These are phyloP conservation scores for Atherix ibis DNA, from an alignment of 2,888 invertebrate species.

Conservation along the genomic window DNA sequence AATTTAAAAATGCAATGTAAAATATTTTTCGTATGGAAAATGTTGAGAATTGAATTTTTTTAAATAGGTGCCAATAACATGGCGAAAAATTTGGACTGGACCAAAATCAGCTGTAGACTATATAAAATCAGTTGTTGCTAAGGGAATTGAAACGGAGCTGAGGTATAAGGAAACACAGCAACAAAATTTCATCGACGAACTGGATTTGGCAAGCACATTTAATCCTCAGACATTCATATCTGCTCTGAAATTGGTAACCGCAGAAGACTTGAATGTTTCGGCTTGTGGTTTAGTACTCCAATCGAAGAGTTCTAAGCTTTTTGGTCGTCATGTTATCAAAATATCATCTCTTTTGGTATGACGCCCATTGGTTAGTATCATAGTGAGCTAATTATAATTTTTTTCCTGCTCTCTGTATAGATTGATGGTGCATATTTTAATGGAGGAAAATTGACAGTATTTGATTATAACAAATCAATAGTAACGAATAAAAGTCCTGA, in stretches of 20 bases:
- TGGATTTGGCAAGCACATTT: slow-evolving; percentile 24
- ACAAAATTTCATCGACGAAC: slow-evolving; percentile 19
- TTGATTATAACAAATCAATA: slow-evolving; percentile 9
- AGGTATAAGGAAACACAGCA: slow-evolving; percentile 20
- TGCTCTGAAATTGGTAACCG: slow-evolving; percentile 24
- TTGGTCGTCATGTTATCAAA: no score
- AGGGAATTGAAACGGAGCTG: slow-evolving; percentile 22
- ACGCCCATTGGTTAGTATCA: no score
- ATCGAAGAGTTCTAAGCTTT: not conserved
- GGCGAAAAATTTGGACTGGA: slow-evolving; percentile 28
- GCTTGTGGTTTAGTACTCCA: slow-evolving; percentile 21
- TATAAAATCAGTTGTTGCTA: slow-evolving; percentile 23
- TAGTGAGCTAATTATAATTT: not conserved
- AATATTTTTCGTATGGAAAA: not conserved
- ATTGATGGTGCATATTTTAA: slow-evolving; percentile 21
- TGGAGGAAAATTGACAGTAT: slow-evolving; percentile 16
- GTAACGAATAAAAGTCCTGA: slow-evolving; percentile 15
- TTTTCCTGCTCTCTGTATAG: slow-evolving; percentile 12
- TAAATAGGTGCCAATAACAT: slow-evolving; percentile 21
- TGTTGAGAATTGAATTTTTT: not conserved
- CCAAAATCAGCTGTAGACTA: slow-evolving; percentile 25
- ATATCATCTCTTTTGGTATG: no score
- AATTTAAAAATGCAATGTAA: not conserved
- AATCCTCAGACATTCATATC: slow-evolving; percentile 29
- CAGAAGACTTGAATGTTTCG: slow-evolving; percentile 21